phyloP scores from a whole-genome alignment of 2,113 vertebrate species.

The Cranoglanis bouderius region DNA sequence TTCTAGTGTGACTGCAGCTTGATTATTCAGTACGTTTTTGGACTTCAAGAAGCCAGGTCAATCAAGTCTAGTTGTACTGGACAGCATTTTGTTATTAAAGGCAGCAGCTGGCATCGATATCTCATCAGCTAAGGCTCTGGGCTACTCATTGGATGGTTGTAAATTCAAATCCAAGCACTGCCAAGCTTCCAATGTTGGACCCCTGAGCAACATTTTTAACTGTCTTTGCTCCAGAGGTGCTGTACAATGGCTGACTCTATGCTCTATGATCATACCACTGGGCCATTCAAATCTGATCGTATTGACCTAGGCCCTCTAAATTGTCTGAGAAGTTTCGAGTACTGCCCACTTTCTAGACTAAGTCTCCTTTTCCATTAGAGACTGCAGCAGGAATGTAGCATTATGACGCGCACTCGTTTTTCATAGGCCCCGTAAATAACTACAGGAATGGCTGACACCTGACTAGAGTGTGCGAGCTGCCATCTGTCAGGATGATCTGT shows the following conservation, averaged over 20 bases:
- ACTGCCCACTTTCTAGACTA: neutral
- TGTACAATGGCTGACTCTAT: neutral
- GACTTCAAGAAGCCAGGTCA: neutral
- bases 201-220: neutral
- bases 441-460: constrained; percentile 43
- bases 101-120: neutral
- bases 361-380: constrained; percentile 50
- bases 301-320: neutral
- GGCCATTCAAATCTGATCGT: neutral
- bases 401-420: constrained; percentile 52
- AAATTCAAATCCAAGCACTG: neutral
- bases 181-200: neutral
- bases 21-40: neutral
- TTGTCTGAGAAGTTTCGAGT: neutral
- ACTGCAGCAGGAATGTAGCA: constrained; percentile 51
- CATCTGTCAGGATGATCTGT: constrained; percentile 46
- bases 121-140: neutral
- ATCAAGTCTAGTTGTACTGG: neutral
- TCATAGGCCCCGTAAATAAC: constrained; percentile 44
- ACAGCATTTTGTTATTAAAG: neutral
- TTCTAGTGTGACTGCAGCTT: neutral
- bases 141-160: neutral
- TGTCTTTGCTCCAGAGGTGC: neutral
- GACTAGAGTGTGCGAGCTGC: constrained; percentile 43
- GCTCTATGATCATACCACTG: neutral